Percentiles rank a stretch among this genome's conserved stretches.
Conservation (phyloP, 2,113 vertebrate genomes). For the Sylvilagus bachmani region DNA sequence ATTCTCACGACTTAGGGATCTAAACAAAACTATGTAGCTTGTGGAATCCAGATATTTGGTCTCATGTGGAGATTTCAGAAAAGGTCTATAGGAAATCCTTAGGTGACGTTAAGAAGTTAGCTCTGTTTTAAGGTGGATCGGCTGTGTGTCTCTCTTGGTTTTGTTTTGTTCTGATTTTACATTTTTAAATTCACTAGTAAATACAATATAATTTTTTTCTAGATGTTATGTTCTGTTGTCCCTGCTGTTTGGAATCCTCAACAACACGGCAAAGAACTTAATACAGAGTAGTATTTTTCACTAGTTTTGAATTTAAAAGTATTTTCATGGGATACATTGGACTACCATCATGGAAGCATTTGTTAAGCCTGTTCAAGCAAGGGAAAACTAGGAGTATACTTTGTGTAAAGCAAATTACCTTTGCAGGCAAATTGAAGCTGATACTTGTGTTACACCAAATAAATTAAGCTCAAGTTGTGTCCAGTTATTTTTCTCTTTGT, state of each 20-base stretch:
- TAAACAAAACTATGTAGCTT: not conserved
- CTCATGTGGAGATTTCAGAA: not conserved
- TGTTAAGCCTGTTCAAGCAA: not conserved
- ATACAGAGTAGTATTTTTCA: not conserved
- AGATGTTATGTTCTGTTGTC: not conserved
- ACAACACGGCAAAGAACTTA: not conserved
- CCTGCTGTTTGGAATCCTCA: not conserved
- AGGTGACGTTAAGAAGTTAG: not conserved
- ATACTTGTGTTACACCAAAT: not conserved
- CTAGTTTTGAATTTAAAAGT: not conserved
- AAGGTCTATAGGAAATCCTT: not conserved
- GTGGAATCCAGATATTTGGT: not conserved
- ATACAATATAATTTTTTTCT: not conserved
- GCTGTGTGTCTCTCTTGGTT: not conserved
- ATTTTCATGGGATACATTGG: not conserved
- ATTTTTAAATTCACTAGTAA: not conserved
- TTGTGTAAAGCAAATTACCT: slow-evolving; percentile 4
- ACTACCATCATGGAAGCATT: not conserved
- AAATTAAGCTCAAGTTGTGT: not conserved
- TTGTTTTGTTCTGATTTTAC: not conserved
- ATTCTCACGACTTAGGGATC: not conserved
- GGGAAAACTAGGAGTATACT: not conserved
- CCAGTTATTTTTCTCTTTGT: slow-evolving; percentile 11
- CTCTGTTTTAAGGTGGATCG: not conserved
- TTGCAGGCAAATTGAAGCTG: not conserved